Evolutionary conservation across 2,888 invertebrate species (phyloP).

Genomic region (Hylaea fasciaria): DNA sequence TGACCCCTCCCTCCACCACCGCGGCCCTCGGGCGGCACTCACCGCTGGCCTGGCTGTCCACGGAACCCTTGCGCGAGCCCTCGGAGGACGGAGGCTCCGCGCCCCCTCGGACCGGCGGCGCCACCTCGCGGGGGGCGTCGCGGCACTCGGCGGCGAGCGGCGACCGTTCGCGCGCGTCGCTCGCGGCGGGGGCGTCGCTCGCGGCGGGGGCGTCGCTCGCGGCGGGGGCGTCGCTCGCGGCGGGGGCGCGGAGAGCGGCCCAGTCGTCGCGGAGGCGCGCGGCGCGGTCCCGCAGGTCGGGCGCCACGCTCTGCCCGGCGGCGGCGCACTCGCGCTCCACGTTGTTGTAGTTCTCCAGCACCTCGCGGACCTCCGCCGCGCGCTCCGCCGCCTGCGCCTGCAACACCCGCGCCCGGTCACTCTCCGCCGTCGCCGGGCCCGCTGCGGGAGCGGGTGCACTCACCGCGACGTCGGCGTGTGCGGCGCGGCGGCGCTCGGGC

Average conservation of each 20-base stretch:
- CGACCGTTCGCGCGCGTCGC: no score
- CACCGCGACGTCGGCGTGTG: constrained; percentile 16
- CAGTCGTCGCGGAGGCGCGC: constrained; percentile 1
- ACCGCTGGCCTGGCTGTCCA: constrained; percentile 56
- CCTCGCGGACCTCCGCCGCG: constrained; percentile 86
- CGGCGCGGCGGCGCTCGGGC: constrained; percentile 24
- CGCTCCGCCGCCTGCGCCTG: constrained; percentile 53
- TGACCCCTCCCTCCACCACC: constrained; percentile 20
- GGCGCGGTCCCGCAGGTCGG: background rate
- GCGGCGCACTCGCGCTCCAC: constrained; percentile 81
- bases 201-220: no score
- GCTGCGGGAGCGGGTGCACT: background rate
- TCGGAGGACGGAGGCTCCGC: constrained; percentile 14
- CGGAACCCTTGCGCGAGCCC: constrained; percentile 41
- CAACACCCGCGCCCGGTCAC: constrained; percentile 15
- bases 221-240: no score
- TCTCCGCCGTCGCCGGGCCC: background rate
- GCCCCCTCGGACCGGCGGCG: constrained; percentile 1
- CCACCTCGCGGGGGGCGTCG: constrained; percentile 6
- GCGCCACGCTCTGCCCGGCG: constrained; percentile 60
- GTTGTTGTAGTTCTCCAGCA: constrained; percentile 87
- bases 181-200: no score
- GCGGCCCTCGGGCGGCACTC: constrained; percentile 44
- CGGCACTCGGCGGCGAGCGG: constrained; percentile 6
- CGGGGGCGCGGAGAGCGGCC: no score